Evolutionary conservation across 2,888 invertebrate species (phyloP).

Genomic region (Ephialtes manifestator): DNA sequence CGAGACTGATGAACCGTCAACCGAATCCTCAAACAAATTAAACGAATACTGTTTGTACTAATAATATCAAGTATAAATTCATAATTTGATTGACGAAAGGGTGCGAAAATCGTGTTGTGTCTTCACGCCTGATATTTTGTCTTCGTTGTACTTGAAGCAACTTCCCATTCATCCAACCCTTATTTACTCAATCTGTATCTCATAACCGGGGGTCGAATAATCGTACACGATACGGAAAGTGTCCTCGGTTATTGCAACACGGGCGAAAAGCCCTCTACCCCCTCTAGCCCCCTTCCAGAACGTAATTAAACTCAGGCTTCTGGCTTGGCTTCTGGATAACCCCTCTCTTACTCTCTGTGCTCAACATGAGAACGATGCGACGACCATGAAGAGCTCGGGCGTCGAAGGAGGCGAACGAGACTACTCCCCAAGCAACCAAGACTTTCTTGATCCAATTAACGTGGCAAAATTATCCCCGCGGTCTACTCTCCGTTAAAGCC

Average conservation of each 20-base stretch:
- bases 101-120: constrained; percentile 50
- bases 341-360: constrained; percentile 62
- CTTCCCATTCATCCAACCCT: constrained; percentile 65
- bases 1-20: constrained; percentile 58
- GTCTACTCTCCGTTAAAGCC: constrained; percentile 71
- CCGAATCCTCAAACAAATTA: constrained; percentile 66
- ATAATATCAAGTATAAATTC: constrained; percentile 60
- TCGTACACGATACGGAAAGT: constrained; percentile 73
- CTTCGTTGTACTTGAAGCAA: constrained; percentile 29
- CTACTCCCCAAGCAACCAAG: constrained; percentile 78
- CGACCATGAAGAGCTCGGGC: constrained; percentile 55
- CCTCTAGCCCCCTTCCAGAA: constrained; percentile 72
- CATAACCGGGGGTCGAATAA: constrained; percentile 72
- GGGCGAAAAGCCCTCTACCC: too few relatives aligned
- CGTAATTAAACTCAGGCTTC: constrained; percentile 82
- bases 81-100: constrained; percentile 68
- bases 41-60: constrained; percentile 45
- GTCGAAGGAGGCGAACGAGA: constrained; percentile 74
- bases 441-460: constrained; percentile 86
- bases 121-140: constrained; percentile 8
- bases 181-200: constrained; percentile 74
- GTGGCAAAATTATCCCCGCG: constrained; percentile 82
- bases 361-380: constrained; percentile 23
- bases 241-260: constrained; percentile 81
- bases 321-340: constrained; percentile 55